Evolutionary conservation across 2,113 vertebrate species (phyloP).

Genomic region (Illadopsis cleaveri): DNA sequence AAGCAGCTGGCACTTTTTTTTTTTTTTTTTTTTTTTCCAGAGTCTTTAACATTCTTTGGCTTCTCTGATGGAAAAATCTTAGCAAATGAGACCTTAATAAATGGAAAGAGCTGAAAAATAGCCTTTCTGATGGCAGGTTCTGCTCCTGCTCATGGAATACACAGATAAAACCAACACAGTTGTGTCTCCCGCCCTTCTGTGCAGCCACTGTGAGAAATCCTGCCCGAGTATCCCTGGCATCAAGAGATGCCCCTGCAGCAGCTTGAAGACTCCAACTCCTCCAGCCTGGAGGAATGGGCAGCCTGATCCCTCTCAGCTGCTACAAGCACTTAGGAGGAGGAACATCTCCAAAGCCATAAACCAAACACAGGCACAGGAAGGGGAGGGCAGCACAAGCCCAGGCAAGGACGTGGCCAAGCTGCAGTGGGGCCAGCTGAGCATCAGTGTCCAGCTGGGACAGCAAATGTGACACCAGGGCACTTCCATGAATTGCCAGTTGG

Average conservation of each 20-base stretch:
- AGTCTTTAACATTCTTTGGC: conserved; percentile 53
- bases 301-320: not conserved
- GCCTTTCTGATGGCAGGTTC: not conserved
- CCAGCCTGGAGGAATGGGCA: not conserved
- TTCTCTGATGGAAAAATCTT: conserved; percentile 16
- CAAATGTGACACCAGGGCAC: not conserved
- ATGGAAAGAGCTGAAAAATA: conserved; percentile 47
- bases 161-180: not conserved
- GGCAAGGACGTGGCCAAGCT: not conserved
- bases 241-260: not conserved
- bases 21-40: not conserved
- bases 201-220: not conserved
- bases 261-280: not conserved
- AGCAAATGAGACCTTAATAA: conserved; percentile 40
- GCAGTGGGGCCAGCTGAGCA: not conserved
- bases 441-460: not conserved
- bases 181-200: not conserved
- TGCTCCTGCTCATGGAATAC: not conserved
- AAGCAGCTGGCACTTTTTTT: not conserved
- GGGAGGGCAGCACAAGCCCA: not conserved
- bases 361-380: accelerated
- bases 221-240: not conserved
- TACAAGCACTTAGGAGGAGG: not conserved
- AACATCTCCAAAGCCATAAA: not conserved
- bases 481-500: accelerated